Evolutionary conservation across 2,113 vertebrate genomes (phyloP), one percentile per base, ranked within the genome.

Genomic region (Elgaria multicarinata): DNA sequence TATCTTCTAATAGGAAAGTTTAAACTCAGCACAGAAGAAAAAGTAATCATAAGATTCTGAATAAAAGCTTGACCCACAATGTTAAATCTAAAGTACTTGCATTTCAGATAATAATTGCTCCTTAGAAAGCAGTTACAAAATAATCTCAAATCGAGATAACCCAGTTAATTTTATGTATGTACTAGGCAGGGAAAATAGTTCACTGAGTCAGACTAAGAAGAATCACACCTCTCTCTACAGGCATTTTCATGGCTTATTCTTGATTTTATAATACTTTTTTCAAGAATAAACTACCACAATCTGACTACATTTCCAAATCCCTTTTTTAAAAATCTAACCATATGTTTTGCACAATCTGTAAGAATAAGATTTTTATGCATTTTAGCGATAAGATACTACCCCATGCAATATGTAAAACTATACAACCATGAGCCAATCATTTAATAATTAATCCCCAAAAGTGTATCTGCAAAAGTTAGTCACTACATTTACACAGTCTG

Each of bases 391-490:
- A 50, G 26, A 20, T 62, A 78, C 90, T 90, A 82, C 75, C 0
- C 9, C 75, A 42, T 3, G 72, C 1, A 6, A 13, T 91, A 83
- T 58, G 87, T 89, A 91, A 62, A n/a, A 89, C 26, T 18, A 14
- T 24, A 88, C 64, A n/a, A 44, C 4, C 8, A 86, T 46, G 4
- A 22, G 20, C 81, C 90, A 85, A 83, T 90, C 77, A 92, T 86
- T 92, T 53, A 91, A 2, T 67, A 89, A 77, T 77, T 0, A 92
- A 83, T 89, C 80, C 62, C 58, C 36, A 83, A 76, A 74, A 90
- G 58, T 76, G 82, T 55, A 14, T 72, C 83, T 85, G 53, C 7
- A 72, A 53, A 86, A 93, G 91, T 36, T 87, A 90, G 82, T 76
- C 42, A 89, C 84, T 89, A 88, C 69, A 78, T 64, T 7, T 50